These are phyloP conservation scores for Argyrosomus japonicus DNA, from an alignment of 2,113 vertebrate species.

Conservation along the genomic window DNA sequence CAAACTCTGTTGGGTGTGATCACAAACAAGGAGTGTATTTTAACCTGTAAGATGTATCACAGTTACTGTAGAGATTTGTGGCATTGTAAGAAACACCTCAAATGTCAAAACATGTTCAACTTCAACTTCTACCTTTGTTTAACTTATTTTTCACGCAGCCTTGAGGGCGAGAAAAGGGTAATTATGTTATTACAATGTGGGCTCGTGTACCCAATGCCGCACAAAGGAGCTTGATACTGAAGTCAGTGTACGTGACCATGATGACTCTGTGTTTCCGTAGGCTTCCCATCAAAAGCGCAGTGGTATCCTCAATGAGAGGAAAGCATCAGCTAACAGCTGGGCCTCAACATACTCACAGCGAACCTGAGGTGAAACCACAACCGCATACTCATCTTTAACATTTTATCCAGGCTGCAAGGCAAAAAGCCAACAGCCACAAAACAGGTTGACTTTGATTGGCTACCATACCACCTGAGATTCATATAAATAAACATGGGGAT, in stretches of 20 bases:
- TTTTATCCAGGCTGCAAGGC: constrained; percentile 51
- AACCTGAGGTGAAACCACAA: constrained; percentile 79
- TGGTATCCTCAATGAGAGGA: constrained; percentile 57
- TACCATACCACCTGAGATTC: constrained; percentile 64
- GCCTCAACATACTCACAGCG: constrained; percentile 63
- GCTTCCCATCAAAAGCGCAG: constrained; percentile 64
- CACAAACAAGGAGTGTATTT: neutral
- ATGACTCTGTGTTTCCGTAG: constrained; percentile 66
- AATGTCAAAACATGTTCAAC: constrained; percentile 24
- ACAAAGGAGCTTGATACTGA: constrained; percentile 25
- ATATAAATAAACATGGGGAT: constrained; percentile 61
- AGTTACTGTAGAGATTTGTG: neutral
- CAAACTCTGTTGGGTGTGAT: neutral
- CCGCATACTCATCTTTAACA: constrained; percentile 73
- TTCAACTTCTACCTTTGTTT: constrained; percentile 30
- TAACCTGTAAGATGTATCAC: constrained; percentile 4
- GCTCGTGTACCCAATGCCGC: constrained; percentile 9
- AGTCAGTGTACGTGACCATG: constrained; percentile 51
- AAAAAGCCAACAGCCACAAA: constrained; percentile 62
- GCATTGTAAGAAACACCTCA: constrained; percentile 15
- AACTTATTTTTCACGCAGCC: constrained; percentile 16
- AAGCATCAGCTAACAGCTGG: constrained; percentile 71
- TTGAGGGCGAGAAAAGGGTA: constrained; percentile 35
- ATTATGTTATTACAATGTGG: constrained; percentile 40
- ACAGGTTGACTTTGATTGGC: constrained; percentile 75